Conservation (phyloP, 2,888 invertebrate genomes). For the Plagodis dolabraria region DNA sequence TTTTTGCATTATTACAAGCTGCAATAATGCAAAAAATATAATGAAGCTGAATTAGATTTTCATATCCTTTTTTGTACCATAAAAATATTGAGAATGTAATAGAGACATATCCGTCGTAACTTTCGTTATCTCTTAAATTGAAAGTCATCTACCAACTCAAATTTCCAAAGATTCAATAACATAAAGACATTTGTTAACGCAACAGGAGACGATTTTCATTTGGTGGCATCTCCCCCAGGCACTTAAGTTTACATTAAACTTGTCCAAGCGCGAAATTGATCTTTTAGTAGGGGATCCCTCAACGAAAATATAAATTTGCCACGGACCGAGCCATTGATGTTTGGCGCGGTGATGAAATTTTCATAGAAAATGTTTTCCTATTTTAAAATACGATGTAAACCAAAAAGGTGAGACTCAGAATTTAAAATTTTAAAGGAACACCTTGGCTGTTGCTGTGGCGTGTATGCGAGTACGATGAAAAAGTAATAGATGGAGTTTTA, state of each 20-base stretch:
- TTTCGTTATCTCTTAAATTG: too few species aligned
- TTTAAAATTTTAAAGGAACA: neutral
- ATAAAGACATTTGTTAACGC: slow-evolving; percentile 73
- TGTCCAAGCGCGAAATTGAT: slow-evolving; percentile 84
- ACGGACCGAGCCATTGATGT: slow-evolving; percentile 72
- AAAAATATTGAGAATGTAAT: too few species aligned
- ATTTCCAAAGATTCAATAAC: slow-evolving; percentile 72
- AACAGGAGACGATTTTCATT: slow-evolving; percentile 72
- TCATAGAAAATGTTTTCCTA: slow-evolving; percentile 35
- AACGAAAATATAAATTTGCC: slow-evolving; percentile 77
- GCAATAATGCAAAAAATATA: too few species aligned
- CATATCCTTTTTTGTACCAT: too few species aligned
- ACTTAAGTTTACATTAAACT: slow-evolving; percentile 82
- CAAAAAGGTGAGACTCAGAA: neutral
- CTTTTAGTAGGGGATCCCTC: slow-evolving; percentile 78
- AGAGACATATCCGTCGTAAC: too few species aligned
- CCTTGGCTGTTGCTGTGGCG: too few species aligned
- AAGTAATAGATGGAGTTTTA: too few species aligned
- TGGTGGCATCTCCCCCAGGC: slow-evolving; percentile 72
- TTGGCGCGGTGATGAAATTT: slow-evolving; percentile 53
- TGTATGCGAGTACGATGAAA: too few species aligned
- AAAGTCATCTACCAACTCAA: too few species aligned
- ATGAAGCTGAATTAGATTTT: too few species aligned
- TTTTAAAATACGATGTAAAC: slow-evolving; percentile 12
- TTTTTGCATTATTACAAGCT: too few species aligned